These are phyloP conservation scores for Vollenhovia emeryi DNA, from an alignment of 1,140 invertebrate genomes.

Conservation along the genomic window DNA sequence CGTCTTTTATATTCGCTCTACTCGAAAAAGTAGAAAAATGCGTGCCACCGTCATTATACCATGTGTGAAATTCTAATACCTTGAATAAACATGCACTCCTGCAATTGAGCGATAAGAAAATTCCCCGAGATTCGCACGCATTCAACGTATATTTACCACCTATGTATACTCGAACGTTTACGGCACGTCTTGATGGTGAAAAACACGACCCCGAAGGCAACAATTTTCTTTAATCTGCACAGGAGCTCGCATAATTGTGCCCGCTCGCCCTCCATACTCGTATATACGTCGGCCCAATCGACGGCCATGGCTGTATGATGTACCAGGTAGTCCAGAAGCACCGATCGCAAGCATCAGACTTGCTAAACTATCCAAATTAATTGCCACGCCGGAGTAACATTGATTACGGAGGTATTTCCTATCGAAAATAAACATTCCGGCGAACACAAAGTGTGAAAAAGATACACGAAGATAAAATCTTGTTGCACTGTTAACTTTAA, in stretches of 20 bases:
- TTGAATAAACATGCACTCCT: background rate
- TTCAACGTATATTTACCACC: constrained; percentile 9
- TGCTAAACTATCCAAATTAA: background rate
- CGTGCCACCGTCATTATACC: background rate
- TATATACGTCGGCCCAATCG: constrained; percentile 17
- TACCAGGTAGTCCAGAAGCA: background rate
- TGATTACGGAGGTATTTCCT: background rate
- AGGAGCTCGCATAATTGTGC: constrained; percentile 73
- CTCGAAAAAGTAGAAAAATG: background rate
- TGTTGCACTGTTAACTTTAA: background rate
- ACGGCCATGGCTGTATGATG: background rate
- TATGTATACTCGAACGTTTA: background rate
- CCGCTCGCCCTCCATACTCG: background rate
- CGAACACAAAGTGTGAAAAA: background rate
- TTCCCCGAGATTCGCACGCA: constrained; percentile 5
- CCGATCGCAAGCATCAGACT: background rate
- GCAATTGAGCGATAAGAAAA: constrained; percentile 7
- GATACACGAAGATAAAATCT: background rate
- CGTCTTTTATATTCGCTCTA: background rate
- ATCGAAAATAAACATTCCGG: background rate
- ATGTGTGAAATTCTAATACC: background rate
- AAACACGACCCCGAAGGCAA: constrained; percentile 66
- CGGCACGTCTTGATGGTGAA: constrained; percentile 31
- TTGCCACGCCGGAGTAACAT: background rate
- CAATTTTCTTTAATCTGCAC: constrained; percentile 77